Percentiles rank a stretch among this genome's conserved stretches.
These are phyloP conservation scores for Apamea sordens DNA, from an alignment of 2,888 invertebrate genomes.

Conservation along the genomic window DNA sequence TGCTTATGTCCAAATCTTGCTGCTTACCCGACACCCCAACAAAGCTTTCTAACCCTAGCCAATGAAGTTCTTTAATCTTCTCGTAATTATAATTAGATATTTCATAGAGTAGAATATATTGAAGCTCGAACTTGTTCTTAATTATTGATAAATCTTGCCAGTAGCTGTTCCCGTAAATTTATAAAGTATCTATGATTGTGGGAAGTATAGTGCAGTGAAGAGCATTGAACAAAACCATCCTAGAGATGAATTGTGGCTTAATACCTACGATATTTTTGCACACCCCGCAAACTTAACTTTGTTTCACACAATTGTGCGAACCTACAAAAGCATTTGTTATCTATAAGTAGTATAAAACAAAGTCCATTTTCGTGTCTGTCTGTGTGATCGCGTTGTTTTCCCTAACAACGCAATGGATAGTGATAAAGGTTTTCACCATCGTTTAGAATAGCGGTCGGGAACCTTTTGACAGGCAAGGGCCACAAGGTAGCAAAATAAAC, in stretches of 20 bases:
- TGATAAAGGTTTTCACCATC: background rate
- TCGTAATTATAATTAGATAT: background rate
- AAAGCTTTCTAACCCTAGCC: background rate
- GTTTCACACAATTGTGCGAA: constrained; percentile 21
- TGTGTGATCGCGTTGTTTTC: no score
- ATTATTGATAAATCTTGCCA: background rate
- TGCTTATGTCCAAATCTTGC: background rate
- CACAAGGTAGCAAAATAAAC: no score
- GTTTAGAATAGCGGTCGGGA: background rate
- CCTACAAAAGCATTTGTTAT: background rate
- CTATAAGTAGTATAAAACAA: background rate
- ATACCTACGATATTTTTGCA: background rate
- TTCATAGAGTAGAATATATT: background rate
- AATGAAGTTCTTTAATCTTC: background rate
- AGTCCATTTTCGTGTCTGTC: background rate
- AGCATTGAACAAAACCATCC: background rate
- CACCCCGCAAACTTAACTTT: background rate
- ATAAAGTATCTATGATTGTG: background rate
- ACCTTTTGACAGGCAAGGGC: no score
- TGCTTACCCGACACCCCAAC: background rate
- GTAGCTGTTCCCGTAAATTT: background rate
- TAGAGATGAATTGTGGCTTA: background rate
- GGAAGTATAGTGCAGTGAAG: background rate
- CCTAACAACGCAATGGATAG: background rate
- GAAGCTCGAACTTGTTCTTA: background rate